Evolutionary conservation across 1,140 invertebrate species (phyloP).

Genomic region (Whitmania pigra): DNA sequence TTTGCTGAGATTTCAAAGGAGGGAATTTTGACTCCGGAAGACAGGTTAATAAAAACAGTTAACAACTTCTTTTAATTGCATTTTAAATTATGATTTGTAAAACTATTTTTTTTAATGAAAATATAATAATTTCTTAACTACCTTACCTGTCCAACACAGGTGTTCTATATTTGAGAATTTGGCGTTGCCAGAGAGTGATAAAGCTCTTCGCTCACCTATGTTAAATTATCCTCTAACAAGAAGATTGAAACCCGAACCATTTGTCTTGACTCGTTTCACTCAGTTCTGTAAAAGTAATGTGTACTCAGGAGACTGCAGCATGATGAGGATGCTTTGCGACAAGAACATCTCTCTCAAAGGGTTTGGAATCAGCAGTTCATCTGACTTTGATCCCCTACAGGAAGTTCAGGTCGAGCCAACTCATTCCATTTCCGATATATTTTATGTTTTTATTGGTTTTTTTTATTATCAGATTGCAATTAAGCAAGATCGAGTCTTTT

Average conservation of each 20-base stretch:
- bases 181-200: constrained; percentile 12
- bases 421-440: background rate
- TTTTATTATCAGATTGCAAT: constrained; percentile 15
- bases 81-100: no score
- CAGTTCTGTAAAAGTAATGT: constrained; percentile 21
- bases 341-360: constrained; percentile 17
- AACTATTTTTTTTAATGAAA: no score
- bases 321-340: constrained; percentile 23
- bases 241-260: constrained; percentile 13
- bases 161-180: constrained; percentile 23
- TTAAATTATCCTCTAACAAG: constrained; percentile 12
- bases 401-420: constrained; percentile 14
- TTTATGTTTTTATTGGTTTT: background rate
- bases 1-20: constrained; percentile 65
- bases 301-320: constrained; percentile 24
- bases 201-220: background rate
- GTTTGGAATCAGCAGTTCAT: constrained; percentile 21
- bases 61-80: no score
- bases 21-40: constrained; percentile 54
- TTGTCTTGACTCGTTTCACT: constrained; percentile 13
- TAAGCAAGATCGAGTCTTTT: constrained; percentile 20
- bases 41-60: constrained; percentile 34
- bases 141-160: background rate
- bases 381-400: constrained; percentile 18
- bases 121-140: no score